Evolutionary conservation across 2,888 invertebrate genomes (phyloP).

Genomic region (Tolmerus cingulatus): DNA sequence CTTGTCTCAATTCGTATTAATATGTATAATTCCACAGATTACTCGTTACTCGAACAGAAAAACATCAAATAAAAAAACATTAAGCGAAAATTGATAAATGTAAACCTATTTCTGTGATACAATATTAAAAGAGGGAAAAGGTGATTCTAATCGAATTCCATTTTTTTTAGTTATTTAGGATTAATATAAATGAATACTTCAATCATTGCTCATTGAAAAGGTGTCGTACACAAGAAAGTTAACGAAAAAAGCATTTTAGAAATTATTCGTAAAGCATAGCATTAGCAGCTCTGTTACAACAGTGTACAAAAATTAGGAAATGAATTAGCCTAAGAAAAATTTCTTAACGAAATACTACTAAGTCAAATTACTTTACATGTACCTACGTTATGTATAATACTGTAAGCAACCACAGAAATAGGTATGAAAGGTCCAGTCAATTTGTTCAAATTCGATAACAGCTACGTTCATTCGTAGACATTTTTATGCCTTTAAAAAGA

Average conservation of each 20-base stretch:
- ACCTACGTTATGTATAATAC: constrained; percentile 39
- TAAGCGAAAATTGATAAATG: background rate
- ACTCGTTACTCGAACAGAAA: background rate
- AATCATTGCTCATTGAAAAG: constrained; percentile 13
- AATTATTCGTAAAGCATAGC: constrained; percentile 33
- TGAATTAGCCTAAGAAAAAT: constrained; percentile 23
- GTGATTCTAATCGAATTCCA: background rate
- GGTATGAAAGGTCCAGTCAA: constrained; percentile 21
- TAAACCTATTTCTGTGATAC: constrained; percentile 40
- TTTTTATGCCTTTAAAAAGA: constrained; percentile 41
- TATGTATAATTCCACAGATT: background rate
- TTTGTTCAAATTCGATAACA: constrained; percentile 38
- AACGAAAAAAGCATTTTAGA: constrained; percentile 1
- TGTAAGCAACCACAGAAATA: constrained; percentile 42
- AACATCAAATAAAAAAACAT: background rate
- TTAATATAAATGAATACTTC: background rate
- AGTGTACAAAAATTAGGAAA: constrained; percentile 5
- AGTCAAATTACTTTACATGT: constrained; percentile 28
- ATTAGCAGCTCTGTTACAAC: constrained; percentile 33
- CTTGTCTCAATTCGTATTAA: background rate
- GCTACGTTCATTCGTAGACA: constrained; percentile 36
- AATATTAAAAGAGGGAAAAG: background rate
- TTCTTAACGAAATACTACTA: constrained; percentile 31
- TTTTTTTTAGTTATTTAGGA: background rate
- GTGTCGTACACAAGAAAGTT: constrained; percentile 1